phyloP scores from a whole-genome alignment of 2,113 vertebrate genomes.

The Aptenodytes forsteri region DNA sequence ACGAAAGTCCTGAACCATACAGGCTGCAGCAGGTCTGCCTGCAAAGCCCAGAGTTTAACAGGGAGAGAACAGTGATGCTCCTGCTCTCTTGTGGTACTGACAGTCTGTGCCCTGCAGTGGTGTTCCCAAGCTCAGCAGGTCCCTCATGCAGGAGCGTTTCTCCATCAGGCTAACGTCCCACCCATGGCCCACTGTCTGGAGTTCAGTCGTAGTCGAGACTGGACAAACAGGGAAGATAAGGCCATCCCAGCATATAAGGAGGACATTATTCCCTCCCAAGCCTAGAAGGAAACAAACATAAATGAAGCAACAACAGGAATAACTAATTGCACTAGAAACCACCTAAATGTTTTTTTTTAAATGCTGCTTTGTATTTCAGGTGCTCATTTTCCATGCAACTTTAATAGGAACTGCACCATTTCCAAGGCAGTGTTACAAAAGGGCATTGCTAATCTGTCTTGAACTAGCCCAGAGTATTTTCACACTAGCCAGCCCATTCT shows the following conservation, averaged over 20 bases:
- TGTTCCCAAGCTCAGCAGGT: neutral
- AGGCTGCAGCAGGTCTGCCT: neutral
- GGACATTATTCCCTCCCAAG: neutral
- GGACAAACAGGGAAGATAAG: neutral
- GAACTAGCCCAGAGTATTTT: neutral
- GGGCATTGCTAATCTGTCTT: neutral
- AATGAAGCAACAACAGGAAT: neutral
- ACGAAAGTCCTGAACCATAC: neutral
- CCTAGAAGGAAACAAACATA: neutral
- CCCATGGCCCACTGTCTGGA: neutral
- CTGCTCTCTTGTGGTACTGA: neutral
- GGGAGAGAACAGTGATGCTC: neutral
- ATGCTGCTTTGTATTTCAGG: neutral
- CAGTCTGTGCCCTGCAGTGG: neutral
- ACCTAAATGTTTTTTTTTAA: neutral
- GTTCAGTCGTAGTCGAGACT: fast-evolving
- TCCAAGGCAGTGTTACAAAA: neutral
- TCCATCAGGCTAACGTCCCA: neutral
- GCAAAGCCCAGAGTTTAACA: neutral
- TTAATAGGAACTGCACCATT: neutral
- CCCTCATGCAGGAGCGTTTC: neutral
- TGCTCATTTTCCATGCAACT: neutral
- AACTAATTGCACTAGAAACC: neutral
- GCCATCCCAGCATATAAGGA: too few relatives aligned
- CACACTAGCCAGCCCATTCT: neutral